Base-by-base conservation (phyloP, 2,113 vertebrate genomes). In the Silurus glanis region DNA sequence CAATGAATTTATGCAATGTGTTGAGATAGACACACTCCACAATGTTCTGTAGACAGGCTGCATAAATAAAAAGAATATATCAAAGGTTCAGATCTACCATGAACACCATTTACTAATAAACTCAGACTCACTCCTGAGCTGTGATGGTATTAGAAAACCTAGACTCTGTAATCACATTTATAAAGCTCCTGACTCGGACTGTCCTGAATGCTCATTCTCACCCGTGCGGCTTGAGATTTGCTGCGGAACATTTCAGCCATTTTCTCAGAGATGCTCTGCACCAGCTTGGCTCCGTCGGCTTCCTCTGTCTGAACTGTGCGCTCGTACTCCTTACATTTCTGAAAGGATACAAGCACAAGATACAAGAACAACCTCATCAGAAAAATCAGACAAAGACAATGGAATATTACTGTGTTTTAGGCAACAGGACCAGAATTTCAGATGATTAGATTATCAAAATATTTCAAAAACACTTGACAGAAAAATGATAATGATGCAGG, bases 241-340 rank as follows among this genome's bases (percentile, higher is more conserved):
- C 95, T 99, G 89, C 96, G 95, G 92, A 99, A 99, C 96, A 99
- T 97, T 92, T 97, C 97, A 88, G 98, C 98, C 97, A 99, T 98
- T 91, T 95, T 97, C 92, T 98, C 95, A 6, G 98, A 97, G 92
- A 99, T 89, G 88, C 96, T 97, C 90, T 98, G 99, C 86, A 99
- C 98, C 89, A 99, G 94, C 51, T 97, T 98, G 87, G 97, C 95
- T 19, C 98, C 98, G 87, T 99, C 98, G 0, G 98, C 97, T 93
- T 99, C 97, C 90, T 99, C 97, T 91, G 98, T 95, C 90, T 95
- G 93, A 76, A 99, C 97, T 0, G 97, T 96, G 55, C 98, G 99
- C 90, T 98, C 98, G 86, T 96, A 95, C 83, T 99, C 97, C 94
- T 99, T 99, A 90, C 97, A 98, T 95, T 99, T 99, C 98, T 99